Evolutionary conservation across 2,888 invertebrate species (phyloP), one percentile per base, ranked within the genome.

Genomic region (Mactromeris polynyma): DNA sequence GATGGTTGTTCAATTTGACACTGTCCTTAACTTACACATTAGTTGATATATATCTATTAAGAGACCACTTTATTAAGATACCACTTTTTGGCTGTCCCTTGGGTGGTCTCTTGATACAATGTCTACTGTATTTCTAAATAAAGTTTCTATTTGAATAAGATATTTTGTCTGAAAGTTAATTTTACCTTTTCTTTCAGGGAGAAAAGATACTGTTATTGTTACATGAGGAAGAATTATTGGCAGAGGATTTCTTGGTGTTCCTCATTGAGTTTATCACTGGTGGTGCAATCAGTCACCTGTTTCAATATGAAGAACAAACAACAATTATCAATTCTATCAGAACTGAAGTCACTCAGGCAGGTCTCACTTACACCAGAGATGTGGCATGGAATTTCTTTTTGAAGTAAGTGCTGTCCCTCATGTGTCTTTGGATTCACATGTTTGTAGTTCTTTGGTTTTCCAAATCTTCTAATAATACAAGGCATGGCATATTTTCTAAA

Each of bases 341-440:
- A 51, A 96, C 96, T 2, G 96, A 96, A 88, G 96, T 96, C 46
- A 96, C 96, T 2, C 96, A 96, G 91, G 96, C 96, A 40, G 96
- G 96, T 0, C 94, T 96, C 17, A 95, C 96, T 3, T 97, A 96
- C 94, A 96, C 96, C 6, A 92, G 96, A 54, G 96, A 96, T 78
- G 96, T 96, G 1, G 96, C 97, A 2, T 97, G 97, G 97, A 95
- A 96, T 86, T 96, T 96, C 94, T 97, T 97, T 94, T 92, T 96
- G 81, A 96, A 94, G 96, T 96, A 93, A 64, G 58, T 64, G 2
- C 11, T 64, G n/a, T 58, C 6, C 58, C n/a, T 54, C 54, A 17
- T 42, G 7, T 6, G 19, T 19, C 2, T 51, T 51, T 51, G 51
- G 51, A 51, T 51, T 17, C 51, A 17, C 2, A 1, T 51, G 11